Base-by-base conservation (phyloP, 2,797 vertebrate genomes). In the Fringilla coelebs region DNA sequence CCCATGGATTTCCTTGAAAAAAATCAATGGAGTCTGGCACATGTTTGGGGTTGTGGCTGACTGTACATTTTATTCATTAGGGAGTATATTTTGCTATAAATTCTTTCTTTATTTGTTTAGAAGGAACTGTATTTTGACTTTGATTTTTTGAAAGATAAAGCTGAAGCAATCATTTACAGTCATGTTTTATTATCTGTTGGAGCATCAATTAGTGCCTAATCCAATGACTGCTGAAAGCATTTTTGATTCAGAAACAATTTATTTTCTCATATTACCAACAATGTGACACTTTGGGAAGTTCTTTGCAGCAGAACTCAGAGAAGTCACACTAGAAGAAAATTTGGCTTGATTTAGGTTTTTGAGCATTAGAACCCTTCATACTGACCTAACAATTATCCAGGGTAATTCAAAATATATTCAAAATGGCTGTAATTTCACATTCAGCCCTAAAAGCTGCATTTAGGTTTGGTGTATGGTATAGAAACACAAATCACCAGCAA, bases 61-160 rank as follows among this genome's bases (percentile, higher is more conserved):
- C 13, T 93, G 58, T 34, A 76, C 0, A 4, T 85, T 68, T 95
- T 93, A 88, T 82, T 94, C 96, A 75, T 41, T 76, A 41, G 43
- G 63, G 17, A 81, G 17, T 65, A n/a, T 55, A 78, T 91, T 88
- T 89, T 38, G 29, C 54, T 94, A 20, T 79, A 93, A 70, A 73
- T 46, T 15, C 2, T 2, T 81, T 51, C 46, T 95, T 91, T 76
- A 83, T 85, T 57, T 90, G 32, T 80, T 91, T 66, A 20, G n/a
- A 76, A 66, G 57, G 72, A 86, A 51, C 25, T 58, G 16, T 12
- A 55, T 91, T 96, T 92, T 93, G 34, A 81, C 34, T 90, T 94
- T 61, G 58, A 72, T 70, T 78, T 85, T 92, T 81, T 79, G 54
- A 90, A 87, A 81, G 76, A 85, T 75, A 75, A 48, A 28, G 13